These are phyloP conservation scores for Zelostemma sp. DNA, from an alignment of 1,140 invertebrate species.

Conservation along the genomic window DNA sequence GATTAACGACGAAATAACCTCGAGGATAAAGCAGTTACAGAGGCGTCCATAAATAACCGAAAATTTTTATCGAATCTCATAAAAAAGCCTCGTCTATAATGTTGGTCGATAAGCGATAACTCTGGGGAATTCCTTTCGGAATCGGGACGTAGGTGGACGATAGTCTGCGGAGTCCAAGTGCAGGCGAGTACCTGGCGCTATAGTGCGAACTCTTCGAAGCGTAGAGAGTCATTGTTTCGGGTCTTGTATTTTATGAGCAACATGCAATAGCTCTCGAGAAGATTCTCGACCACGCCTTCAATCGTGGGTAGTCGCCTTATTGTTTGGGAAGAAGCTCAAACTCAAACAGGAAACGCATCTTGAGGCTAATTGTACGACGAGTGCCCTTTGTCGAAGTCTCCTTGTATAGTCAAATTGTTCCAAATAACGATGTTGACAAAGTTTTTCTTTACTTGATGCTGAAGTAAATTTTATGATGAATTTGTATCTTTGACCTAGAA, in stretches of 20 bases:
- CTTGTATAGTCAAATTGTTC: conserved; percentile 17
- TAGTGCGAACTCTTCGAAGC: neutral
- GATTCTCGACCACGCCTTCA: conserved; percentile 20
- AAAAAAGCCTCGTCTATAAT: conserved; percentile 26
- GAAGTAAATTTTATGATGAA: too few relatives aligned
- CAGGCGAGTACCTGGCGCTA: neutral
- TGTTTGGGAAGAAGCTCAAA: conserved; percentile 31
- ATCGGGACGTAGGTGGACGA: conserved; percentile 26
- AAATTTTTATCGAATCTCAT: neutral
- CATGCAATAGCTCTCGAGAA: conserved; percentile 12
- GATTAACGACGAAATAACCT: too few relatives aligned
- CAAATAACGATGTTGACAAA: conserved; percentile 22
- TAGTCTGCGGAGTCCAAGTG: conserved; percentile 3
- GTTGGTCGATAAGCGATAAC: conserved; percentile 27
- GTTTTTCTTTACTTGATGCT: too few relatives aligned
- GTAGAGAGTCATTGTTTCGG: conserved; percentile 28
- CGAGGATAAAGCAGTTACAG: too few relatives aligned
- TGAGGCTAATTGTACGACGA: conserved; percentile 29
- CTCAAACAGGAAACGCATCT: conserved; percentile 35
- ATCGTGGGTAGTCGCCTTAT: conserved; percentile 27
- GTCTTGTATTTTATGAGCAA: conserved; percentile 27
- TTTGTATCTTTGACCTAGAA: too few relatives aligned
- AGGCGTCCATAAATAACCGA: too few relatives aligned
- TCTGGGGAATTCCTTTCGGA: conserved; percentile 19
- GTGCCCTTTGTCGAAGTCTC: conserved; percentile 26